Conservation (phyloP, 2,797 vertebrate species). For the Antennarius maculatus region DNA sequence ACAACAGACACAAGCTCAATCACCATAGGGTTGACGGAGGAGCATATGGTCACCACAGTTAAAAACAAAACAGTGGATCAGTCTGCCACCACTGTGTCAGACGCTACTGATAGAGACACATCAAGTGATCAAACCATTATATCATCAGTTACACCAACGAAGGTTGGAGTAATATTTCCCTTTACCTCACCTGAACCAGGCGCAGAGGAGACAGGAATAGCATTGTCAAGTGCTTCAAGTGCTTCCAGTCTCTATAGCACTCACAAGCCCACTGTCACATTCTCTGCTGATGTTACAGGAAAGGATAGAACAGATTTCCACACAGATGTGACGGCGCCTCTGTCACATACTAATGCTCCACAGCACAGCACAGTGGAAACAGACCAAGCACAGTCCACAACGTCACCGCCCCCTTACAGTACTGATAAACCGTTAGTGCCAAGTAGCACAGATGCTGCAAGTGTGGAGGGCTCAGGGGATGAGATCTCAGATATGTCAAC, state of each 20-base stretch:
- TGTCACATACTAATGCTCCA: constrained; percentile 8
- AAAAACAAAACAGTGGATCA: constrained; percentile 26
- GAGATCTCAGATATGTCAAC: constrained; percentile 23
- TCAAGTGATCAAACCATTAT: constrained; percentile 3
- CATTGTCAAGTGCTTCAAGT: constrained; percentile 1
- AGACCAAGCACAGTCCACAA: constrained; percentile 17
- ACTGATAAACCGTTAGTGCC: constrained; percentile 10
- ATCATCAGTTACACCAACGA: constrained; percentile 10
- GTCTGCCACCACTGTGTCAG: background rate
- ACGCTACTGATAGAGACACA: constrained; percentile 6
- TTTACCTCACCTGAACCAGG: constrained; percentile 10
- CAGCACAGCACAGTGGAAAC: constrained; percentile 14
- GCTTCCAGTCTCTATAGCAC: constrained; percentile 35
- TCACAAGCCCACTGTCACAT: constrained; percentile 21
- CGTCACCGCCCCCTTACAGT: constrained; percentile 1
- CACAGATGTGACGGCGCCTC: background rate
- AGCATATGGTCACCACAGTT: constrained; percentile 38
- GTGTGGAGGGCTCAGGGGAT: constrained; percentile 19
- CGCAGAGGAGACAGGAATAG: background rate
- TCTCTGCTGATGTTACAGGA: constrained; percentile 8
- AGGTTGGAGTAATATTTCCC: constrained; percentile 7
- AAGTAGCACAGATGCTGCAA: constrained; percentile 6
- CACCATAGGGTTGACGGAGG: constrained; percentile 34
- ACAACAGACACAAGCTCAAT: constrained; percentile 24
- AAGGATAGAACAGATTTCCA: constrained; percentile 6